phyloP scores from a whole-genome alignment of 1,140 invertebrate species.

The Ceratina calcarata region DNA sequence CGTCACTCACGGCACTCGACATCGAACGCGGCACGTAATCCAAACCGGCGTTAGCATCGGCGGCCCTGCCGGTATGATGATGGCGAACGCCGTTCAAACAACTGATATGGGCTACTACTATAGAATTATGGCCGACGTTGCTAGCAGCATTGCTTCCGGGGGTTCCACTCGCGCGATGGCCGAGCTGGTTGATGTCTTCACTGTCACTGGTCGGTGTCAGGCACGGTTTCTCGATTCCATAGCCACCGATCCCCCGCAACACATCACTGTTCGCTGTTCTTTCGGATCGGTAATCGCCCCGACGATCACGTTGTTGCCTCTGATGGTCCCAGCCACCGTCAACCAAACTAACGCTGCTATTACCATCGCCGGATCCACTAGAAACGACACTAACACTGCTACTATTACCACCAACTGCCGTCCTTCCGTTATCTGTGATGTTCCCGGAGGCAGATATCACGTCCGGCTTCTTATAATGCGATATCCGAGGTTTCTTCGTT shows the following conservation, averaged over 20 bases:
- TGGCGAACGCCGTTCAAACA: constrained; percentile 28
- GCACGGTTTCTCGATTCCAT: constrained; percentile 48
- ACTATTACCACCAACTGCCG: constrained; percentile 61
- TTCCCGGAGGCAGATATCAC: constrained; percentile 61
- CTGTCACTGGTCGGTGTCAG: constrained; percentile 69
- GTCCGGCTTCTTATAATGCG: constrained; percentile 86
- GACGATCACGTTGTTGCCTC: constrained; percentile 60
- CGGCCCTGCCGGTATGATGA: constrained; percentile 30
- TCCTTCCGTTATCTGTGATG: constrained; percentile 71
- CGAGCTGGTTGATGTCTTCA: constrained; percentile 66
- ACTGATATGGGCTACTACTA: constrained; percentile 51
- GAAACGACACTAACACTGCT: constrained; percentile 63
- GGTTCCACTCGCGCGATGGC: constrained; percentile 30
- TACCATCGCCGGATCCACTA: constrained; percentile 35
- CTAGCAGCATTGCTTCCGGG: background rate
- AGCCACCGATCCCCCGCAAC: constrained; percentile 46
- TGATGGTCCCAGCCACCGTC: constrained; percentile 56
- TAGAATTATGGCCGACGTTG: constrained; percentile 50
- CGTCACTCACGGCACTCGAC: constrained; percentile 40
- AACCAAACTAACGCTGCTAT: constrained; percentile 59
- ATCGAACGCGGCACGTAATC: constrained; percentile 32
- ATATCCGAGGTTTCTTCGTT: constrained; percentile 90
- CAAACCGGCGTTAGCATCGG: background rate
- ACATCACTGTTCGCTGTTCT: constrained; percentile 68
- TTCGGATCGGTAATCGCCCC: constrained; percentile 65